Conservation (phyloP, 2,113 vertebrate species). For the Cryptoleucopteryx plumbea region DNA sequence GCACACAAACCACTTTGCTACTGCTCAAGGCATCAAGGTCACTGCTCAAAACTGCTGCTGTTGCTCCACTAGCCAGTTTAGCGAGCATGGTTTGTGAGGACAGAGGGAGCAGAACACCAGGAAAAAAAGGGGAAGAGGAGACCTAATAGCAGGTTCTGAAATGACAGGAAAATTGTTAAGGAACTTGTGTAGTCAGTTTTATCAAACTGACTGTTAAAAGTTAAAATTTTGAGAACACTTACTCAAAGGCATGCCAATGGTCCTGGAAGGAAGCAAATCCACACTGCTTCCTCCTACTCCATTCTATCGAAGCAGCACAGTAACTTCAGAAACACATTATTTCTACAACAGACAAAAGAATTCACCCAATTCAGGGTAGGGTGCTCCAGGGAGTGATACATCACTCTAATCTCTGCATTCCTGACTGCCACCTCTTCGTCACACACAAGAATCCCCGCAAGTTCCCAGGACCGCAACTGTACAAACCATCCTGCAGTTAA, state of each 20-base stretch:
- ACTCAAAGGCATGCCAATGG: too few species aligned
- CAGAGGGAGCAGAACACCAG: background rate
- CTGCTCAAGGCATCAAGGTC: background rate
- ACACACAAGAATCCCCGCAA: background rate
- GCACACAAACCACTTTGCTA: background rate
- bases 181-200: background rate
- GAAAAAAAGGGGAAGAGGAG: background rate
- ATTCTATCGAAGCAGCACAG: background rate
- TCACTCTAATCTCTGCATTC: background rate
- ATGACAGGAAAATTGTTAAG: background rate
- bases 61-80: background rate
- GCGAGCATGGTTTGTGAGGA: fast-evolving
- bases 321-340: background rate
- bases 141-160: background rate
- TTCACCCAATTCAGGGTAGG: fast-evolving
- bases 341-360: background rate
- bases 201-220: background rate
- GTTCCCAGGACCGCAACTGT: background rate
- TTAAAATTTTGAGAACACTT: background rate
- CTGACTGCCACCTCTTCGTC: background rate
- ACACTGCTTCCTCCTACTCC: background rate
- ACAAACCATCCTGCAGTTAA: background rate
- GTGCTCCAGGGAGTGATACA: fast-evolving
- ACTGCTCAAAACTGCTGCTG: background rate
- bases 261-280: background rate